Evolutionary conservation across 2,113 vertebrate genomes (phyloP).

Genomic region (Xenus cinereus): DNA sequence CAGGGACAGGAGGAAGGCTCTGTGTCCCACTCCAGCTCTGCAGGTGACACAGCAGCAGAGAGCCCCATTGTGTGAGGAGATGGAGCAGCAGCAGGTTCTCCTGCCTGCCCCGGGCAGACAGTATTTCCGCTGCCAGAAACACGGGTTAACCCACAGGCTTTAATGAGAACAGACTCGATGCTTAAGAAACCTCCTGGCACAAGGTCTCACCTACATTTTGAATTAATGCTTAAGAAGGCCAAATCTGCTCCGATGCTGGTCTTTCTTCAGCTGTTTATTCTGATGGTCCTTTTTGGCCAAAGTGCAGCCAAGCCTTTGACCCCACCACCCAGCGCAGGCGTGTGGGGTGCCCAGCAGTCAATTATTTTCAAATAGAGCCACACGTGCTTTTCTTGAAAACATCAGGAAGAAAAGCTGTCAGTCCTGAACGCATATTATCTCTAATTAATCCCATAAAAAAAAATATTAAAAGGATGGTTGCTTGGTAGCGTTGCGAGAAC

Average conservation of each 20-base stretch:
- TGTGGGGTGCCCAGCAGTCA: neutral
- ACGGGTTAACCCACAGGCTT: neutral
- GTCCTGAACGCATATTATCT: conserved; percentile 43
- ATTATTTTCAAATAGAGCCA: neutral
- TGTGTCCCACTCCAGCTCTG: neutral
- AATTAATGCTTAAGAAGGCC: neutral
- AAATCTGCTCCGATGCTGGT: neutral
- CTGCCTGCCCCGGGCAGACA: neutral
- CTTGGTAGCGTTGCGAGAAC: conserved; percentile 17
- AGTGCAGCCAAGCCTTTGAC: neutral
- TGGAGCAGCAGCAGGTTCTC: neutral
- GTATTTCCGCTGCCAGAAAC: neutral
- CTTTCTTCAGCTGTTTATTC: neutral
- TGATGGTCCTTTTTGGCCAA: neutral
- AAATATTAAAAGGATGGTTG: conserved; percentile 41
- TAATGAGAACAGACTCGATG: neutral
- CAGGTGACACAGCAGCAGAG: neutral
- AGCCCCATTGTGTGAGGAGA: rapidly evolving
- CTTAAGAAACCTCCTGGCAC: conserved; percentile 9
- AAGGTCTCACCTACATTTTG: neutral
- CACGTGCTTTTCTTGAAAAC: neutral
- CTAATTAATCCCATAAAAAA: conserved; percentile 56
- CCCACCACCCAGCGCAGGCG: neutral
- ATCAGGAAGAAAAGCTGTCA: conserved; percentile 46
- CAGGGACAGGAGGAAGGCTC: neutral